Evolutionary conservation across 2,113 vertebrate genomes (phyloP).

Genomic region (Sterna hirundo): DNA sequence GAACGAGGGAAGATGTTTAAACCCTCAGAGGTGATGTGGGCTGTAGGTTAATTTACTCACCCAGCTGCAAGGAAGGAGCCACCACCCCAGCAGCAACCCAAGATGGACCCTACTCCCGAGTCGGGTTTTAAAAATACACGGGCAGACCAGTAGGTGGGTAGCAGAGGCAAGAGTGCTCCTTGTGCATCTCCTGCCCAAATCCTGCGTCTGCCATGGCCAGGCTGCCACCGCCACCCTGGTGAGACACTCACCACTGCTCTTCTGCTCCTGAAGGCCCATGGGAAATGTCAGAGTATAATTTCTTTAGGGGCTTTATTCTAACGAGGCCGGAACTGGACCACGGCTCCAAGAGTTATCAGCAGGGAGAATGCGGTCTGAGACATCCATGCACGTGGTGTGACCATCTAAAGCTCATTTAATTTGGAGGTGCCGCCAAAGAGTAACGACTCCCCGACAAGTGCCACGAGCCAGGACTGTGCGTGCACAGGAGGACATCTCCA

Average conservation of each 20-base stretch:
- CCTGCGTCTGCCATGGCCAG: neutral
- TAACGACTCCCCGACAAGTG: accelerated
- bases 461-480: neutral
- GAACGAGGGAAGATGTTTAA: neutral
- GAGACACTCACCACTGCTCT: accelerated
- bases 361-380: neutral
- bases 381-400: accelerated
- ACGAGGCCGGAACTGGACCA: neutral
- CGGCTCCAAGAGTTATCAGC: neutral
- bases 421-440: neutral
- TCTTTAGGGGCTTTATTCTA: neutral
- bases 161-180: neutral
- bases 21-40: neutral
- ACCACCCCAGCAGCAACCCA: neutral
- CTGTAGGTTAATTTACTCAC: neutral
- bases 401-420: neutral
- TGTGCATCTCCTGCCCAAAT: neutral
- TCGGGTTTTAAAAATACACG: neutral
- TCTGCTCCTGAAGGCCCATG: neutral
- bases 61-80: neutral
- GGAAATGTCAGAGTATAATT: neutral
- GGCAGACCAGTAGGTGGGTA: accelerated
- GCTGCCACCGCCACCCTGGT: accelerated
- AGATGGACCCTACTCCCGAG: accelerated
- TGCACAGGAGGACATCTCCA: accelerated